Percentiles rank a stretch among this genome's conserved stretches.
These are phyloP conservation scores for Maccullochella peelii DNA, from an alignment of 2,113 vertebrate species.

Conservation along the genomic window DNA sequence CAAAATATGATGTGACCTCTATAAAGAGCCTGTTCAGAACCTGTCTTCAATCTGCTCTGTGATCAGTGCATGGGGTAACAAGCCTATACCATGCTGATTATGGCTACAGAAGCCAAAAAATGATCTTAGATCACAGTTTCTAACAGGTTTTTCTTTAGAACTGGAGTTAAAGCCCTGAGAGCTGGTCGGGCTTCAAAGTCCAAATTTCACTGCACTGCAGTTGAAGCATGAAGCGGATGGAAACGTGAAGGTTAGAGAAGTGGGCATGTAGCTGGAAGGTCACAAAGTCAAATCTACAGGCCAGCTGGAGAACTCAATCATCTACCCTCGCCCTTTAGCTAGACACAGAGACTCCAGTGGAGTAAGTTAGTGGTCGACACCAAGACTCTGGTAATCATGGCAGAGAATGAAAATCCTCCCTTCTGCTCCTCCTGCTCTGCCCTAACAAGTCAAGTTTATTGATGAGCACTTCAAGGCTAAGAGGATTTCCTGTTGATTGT, in stretches of 20 bases:
- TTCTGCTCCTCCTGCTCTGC: neutral
- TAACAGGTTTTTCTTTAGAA: conserved; percentile 10
- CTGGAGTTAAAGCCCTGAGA: conserved; percentile 6
- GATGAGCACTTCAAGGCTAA: neutral
- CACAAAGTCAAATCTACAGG: conserved; percentile 17
- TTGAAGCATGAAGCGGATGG: neutral
- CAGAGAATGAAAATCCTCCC: too few relatives aligned
- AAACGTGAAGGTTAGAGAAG: neutral
- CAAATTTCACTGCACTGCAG: neutral
- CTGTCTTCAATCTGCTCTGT: conserved; percentile 54
- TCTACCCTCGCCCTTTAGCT: neutral
- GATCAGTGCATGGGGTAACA: conserved; percentile 40
- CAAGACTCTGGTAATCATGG: neutral
- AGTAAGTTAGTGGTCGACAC: neutral
- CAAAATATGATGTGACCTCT: conserved; percentile 66
- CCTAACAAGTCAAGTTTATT: neutral
- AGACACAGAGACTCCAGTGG: neutral
- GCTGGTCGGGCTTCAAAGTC: neutral
- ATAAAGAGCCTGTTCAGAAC: conserved; percentile 9
- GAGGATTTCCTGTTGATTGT: neutral
- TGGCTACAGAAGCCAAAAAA: conserved; percentile 23
- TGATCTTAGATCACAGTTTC: conserved; percentile 20
- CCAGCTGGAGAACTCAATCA: neutral
- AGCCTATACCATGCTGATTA: conserved; percentile 40
- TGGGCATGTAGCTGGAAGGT: neutral